Evolutionary conservation across 2,113 vertebrate genomes (phyloP).

Genomic region (Saimiri boliviensis): DNA sequence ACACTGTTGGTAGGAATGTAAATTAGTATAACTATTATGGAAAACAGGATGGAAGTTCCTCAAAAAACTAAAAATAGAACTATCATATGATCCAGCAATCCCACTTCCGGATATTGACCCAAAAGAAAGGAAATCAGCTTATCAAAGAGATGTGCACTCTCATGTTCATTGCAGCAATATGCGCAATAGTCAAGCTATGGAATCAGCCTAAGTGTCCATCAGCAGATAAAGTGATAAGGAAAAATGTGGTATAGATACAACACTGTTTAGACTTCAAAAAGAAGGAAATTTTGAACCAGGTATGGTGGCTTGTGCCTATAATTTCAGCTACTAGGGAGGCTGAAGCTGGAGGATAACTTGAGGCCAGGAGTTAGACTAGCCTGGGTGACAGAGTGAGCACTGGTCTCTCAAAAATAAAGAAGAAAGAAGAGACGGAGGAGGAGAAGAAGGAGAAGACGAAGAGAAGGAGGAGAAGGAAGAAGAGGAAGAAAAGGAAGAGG

Average conservation of each 20-base stretch:
- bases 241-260: neutral
- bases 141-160: neutral
- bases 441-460: neutral
- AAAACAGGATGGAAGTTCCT: neutral
- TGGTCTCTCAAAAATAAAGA: no score
- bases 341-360: no score
- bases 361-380: no score
- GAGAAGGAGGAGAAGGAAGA: fast-evolving
- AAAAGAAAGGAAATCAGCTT: neutral
- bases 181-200: neutral
- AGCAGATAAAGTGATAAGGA: neutral
- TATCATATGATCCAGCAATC: neutral
- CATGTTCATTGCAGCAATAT: neutral
- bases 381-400: no score
- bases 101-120: neutral
- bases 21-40: neutral
- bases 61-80: neutral
- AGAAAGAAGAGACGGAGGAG: no score
- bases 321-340: no score
- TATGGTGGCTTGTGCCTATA: no score
- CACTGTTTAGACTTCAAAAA: neutral
- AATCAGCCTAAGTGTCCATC: neutral
- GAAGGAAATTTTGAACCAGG: neutral
- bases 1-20: neutral
- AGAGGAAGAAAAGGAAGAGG: no score